phyloP scores from a whole-genome alignment of 2,888 invertebrate genomes.

The Calliphora vomitoria region DNA sequence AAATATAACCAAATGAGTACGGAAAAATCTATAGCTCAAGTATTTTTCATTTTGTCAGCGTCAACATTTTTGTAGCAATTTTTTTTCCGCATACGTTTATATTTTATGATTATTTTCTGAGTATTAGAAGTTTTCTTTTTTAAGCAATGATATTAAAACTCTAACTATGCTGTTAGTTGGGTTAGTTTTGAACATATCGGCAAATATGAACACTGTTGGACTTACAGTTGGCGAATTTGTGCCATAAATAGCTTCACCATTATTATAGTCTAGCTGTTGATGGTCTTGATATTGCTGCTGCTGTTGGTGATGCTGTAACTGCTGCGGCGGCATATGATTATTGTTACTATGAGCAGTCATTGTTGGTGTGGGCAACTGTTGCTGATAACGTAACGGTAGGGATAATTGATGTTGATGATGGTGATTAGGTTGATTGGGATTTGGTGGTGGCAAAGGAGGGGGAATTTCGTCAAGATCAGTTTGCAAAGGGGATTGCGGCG shows the following conservation, averaged over 20 bases:
- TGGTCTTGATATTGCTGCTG: slow-evolving; percentile 73
- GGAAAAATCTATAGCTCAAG: too few relatives aligned
- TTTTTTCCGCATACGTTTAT: too few relatives aligned
- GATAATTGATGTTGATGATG: slow-evolving; percentile 74
- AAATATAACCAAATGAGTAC: too few relatives aligned
- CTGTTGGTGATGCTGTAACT: slow-evolving; percentile 71
- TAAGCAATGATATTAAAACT: background rate
- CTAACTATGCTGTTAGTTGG: slow-evolving; percentile 75
- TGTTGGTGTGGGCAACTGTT: slow-evolving; percentile 58
- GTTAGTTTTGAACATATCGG: slow-evolving; percentile 64
- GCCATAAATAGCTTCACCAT: slow-evolving; percentile 77
- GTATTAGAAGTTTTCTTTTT: background rate
- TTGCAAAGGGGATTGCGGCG: slow-evolving; percentile 44
- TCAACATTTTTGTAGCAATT: too few relatives aligned
- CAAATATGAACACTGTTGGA: slow-evolving; percentile 63
- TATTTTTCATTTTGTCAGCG: too few relatives aligned
- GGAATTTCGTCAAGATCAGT: slow-evolving; percentile 65
- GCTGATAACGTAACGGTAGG: slow-evolving; percentile 68
- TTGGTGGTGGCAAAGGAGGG: slow-evolving; percentile 74
- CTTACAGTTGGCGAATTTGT: slow-evolving; percentile 79
- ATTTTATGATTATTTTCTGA: too few relatives aligned
- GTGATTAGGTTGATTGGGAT: slow-evolving; percentile 64
- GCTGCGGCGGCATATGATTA: slow-evolving; percentile 61
- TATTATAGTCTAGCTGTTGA: slow-evolving; percentile 73
- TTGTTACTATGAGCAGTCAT: slow-evolving; percentile 54